These are phyloP conservation scores for Cephalopterus ornatus DNA, from an alignment of 2,113 vertebrate genomes.

Conservation along the genomic window DNA sequence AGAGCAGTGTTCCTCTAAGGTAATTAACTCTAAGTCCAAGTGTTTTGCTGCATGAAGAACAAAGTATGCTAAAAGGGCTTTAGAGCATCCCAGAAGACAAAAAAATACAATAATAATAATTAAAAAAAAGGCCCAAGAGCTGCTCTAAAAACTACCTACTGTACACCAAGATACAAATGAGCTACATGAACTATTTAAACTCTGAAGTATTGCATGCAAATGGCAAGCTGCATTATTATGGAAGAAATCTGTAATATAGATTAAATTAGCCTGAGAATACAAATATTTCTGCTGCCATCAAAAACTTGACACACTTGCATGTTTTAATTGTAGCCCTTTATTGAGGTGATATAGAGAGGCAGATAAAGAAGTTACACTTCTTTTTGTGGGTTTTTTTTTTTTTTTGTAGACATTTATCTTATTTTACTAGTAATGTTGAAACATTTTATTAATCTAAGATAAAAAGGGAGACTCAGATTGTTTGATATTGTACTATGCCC, in stretches of 20 bases:
- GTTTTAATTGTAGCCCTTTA: neutral
- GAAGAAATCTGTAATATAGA: neutral
- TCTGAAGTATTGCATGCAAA: neutral
- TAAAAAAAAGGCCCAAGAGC: neutral
- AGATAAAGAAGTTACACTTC: neutral
- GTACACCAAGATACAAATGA: neutral
- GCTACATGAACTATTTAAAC: neutral
- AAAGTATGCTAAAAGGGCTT: slow-evolving; percentile 10
- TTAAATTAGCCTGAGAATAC: neutral
- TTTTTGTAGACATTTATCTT: neutral
- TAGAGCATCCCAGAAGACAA: neutral
- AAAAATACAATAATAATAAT: neutral
- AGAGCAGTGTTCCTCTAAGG: slow-evolving; percentile 26
- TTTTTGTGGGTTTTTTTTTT: neutral
- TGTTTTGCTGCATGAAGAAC: slow-evolving; percentile 23
- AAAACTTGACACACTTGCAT: neutral
- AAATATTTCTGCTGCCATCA: neutral
- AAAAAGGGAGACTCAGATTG: neutral
- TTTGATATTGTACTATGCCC: neutral
- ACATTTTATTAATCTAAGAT: neutral
- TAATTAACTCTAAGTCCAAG: slow-evolving; percentile 51
- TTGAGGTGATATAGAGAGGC: neutral
- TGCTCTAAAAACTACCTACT: neutral
- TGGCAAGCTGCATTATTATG: neutral
- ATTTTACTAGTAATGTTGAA: neutral